phyloP scores from a whole-genome alignment of 1,140 invertebrate species.

The Stenopsyche tienmushanensis region DNA sequence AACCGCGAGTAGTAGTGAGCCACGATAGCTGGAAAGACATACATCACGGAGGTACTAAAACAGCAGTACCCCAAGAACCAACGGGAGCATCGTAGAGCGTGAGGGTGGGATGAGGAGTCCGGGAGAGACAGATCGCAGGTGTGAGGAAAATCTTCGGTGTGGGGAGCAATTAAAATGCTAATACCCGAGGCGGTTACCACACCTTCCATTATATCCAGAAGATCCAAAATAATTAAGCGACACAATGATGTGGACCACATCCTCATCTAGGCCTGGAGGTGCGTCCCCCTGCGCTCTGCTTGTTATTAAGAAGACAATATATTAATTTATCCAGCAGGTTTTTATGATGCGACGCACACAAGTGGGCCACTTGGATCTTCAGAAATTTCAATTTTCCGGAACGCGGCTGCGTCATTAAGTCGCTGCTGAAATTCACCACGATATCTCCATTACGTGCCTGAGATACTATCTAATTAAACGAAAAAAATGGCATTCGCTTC shows the following conservation, averaged over 20 bases:
- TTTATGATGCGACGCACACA: too few species aligned
- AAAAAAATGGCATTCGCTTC: too few species aligned
- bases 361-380: not conserved
- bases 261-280: not conserved
- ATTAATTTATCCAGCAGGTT: too few species aligned
- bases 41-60: too few species aligned
- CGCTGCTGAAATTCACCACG: not conserved
- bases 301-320: too few species aligned
- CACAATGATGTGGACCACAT: constrained; percentile 17
- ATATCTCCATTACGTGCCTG: not conserved
- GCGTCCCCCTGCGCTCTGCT: not conserved
- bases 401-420: not conserved
- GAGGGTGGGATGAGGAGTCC: too few species aligned
- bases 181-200: constrained; percentile 1
- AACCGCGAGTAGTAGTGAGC: too few species aligned
- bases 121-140: not conserved
- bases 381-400: not conserved
- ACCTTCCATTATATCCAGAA: constrained; percentile 15
- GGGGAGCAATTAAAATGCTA: constrained; percentile 26
- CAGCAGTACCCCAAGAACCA: not conserved
- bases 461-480: not conserved
- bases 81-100: not conserved
- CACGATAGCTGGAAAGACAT: too few species aligned
- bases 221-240: constrained; percentile 27
- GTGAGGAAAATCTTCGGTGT: not conserved